phyloP scores from a whole-genome alignment of 2,113 vertebrate genomes.

The Dasypus novemcinctus region DNA sequence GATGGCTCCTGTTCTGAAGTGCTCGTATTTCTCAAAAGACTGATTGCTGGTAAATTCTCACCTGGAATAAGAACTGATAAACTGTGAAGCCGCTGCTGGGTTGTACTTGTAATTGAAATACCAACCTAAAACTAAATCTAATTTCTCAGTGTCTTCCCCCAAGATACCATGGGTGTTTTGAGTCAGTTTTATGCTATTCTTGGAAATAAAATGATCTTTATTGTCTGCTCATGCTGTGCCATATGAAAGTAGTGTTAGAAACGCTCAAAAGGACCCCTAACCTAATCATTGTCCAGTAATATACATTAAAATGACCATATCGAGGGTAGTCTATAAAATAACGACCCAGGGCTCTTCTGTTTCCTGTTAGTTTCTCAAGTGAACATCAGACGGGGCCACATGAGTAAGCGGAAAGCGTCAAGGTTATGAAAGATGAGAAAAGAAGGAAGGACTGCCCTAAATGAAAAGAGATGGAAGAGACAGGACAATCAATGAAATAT shows the following conservation, averaged over 20 bases:
- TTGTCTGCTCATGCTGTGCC: not conserved
- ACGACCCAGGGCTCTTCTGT: not conserved
- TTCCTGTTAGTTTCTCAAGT: not conserved
- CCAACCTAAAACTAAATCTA: not conserved
- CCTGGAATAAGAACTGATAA: not conserved
- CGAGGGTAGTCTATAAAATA: not conserved
- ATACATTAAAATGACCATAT: not conserved
- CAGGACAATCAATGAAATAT: not conserved
- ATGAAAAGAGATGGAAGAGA: not conserved
- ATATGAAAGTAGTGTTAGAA: not conserved
- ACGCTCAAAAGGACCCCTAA: not conserved
- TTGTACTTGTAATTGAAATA: not conserved
- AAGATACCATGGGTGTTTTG: not conserved
- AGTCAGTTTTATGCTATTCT: not conserved
- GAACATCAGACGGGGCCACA: fast-evolving
- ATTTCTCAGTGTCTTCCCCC: not conserved
- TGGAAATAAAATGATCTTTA: constrained; percentile 33
- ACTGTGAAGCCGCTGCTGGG: not conserved
- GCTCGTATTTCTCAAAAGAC: not conserved
- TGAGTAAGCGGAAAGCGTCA: not conserved
- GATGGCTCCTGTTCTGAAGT: not conserved
- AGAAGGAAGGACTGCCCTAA: not conserved
- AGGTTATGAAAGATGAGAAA: not conserved
- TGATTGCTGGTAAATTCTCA: not conserved
- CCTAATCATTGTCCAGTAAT: not conserved